Evolutionary conservation across 2,888 invertebrate species (phyloP), one percentile per base, ranked within the genome.

Genomic region (Cheilosia pagana): DNA sequence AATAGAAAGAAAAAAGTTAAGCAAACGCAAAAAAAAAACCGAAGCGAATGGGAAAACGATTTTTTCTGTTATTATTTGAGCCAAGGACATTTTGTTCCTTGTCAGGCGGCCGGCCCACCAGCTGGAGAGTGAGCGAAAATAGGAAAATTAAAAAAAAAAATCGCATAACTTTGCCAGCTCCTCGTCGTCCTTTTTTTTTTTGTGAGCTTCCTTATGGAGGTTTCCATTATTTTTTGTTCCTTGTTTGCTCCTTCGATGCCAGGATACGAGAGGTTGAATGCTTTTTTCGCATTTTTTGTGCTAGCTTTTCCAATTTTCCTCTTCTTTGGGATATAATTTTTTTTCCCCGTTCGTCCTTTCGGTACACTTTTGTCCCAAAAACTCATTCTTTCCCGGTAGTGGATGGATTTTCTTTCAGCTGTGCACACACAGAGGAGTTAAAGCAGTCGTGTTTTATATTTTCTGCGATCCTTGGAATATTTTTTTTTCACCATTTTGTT

Each of bases 391-490:
- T 52, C 35, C 68, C 65, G 62, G 35, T 74, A 63, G 74, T 79
- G 60, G 85, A 85, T 81, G 81, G 85, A 71, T 81, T 81, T 81
- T 85, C 81, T 72, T 81, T 85, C 75, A 85, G 85, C 75, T 85
- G 85, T 85, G 85, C 81, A 68, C 72, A 83, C 72, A 71, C 71
- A 71, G 45, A 50, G 23, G 12, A 50, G 23, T 19, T 21, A 23
- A 50, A 85, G 83, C 70, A 85, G 81, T 70, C 75, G 71, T 81
- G 81, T 71, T 81, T 75, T 81, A 67, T 85, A 71, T 81, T 85
- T 85, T 76, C 60, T 68, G 57, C 35, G 60, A 43, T 60, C 50
- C 55, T 50, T 35, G 21, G 14, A n/a, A n/a, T 43, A 43, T 72
- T 68, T 55, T 52, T 53, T 43, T 21, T 12, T 35, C 52, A 19